Evolutionary conservation across 2,113 vertebrate genomes (phyloP).

Genomic region (Chrysochloris asiatica): DNA sequence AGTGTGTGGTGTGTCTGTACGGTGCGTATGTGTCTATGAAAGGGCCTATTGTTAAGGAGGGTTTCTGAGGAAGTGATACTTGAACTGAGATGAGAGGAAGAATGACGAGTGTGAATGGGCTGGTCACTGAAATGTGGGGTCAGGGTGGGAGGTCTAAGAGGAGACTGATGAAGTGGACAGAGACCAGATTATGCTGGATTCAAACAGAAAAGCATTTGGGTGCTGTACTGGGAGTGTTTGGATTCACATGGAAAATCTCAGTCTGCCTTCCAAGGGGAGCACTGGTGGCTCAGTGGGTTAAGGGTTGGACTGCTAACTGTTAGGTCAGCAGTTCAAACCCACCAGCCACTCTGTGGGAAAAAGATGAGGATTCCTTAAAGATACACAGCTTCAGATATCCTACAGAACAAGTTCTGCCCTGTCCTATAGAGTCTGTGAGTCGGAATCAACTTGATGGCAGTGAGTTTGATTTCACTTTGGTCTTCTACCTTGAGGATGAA

Average conservation of each 20-base stretch:
- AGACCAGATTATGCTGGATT: not conserved
- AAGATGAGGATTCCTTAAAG: too few relatives aligned
- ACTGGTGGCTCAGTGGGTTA: too few relatives aligned
- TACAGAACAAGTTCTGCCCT: too few relatives aligned
- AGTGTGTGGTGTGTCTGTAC: too few relatives aligned
- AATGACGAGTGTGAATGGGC: not conserved
- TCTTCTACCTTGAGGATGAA: too few relatives aligned
- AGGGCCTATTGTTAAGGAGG: not conserved
- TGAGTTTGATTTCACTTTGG: too few relatives aligned
- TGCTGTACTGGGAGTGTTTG: not conserved
- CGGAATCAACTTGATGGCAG: too few relatives aligned
- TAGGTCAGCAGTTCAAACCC: too few relatives aligned
- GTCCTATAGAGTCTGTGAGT: too few relatives aligned
- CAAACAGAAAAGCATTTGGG: not conserved
- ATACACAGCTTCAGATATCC: too few relatives aligned
- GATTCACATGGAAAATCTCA: not conserved
- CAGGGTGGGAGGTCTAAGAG: not conserved
- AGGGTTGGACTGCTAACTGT: too few relatives aligned
- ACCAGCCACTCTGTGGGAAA: too few relatives aligned
- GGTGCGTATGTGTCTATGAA: not conserved
- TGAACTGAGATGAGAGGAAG: not conserved
- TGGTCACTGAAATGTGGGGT: not conserved
- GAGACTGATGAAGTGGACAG: not conserved
- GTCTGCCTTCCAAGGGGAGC: not conserved
- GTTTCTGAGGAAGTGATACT: not conserved